Base-by-base conservation (phyloP, 2,797 vertebrate species). In the Alcedo atthis region DNA sequence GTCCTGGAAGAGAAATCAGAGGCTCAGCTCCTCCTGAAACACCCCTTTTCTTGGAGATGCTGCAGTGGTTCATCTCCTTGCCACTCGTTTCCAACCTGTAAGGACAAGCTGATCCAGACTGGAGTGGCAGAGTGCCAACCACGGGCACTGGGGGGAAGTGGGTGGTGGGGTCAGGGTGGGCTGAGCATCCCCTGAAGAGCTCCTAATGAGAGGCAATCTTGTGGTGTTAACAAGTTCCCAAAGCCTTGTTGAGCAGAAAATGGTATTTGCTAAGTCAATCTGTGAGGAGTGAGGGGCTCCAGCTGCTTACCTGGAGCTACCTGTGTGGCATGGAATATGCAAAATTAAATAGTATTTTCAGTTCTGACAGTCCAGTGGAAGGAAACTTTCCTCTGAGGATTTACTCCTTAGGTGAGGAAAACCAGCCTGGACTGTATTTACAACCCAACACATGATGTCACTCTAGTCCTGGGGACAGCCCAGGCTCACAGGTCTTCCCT, bases 1-100 rank as follows among this genome's bases (percentile, higher is more conserved):
- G 95, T 99, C 99, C 99, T 99, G 95, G 7, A 85, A 83, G 81
- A 78, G 70, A 96, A n/a, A 81, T 4, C 19, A 46, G 12, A 30
- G 62, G 66, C 22, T 30, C 9, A 42, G 7, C 28, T 48, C 9
- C 63, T 32, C 59, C 35, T 53, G 48, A 58, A 71, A 21, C 30
- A 12, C 15, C 9, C 2, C 2, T 24, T 57, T 49, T 11, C 53
- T 81, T 33, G 57, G 51, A 1, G 22, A 6, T 2, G 28, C 12
- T 51, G 77, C 24, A 42, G 7, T 14, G 32, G 49, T 87, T 66
- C 4, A 61, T 48, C 42, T 49, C 51, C 20, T 18, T 63, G 37
- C 7, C 22, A 8, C 25, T 15, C n/a, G 26, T 5, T 32, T 6
- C 12, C 28, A 54, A 40, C 32, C 20, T 75, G 2, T 12, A 14